Conservation (phyloP, 1,140 invertebrate species). For the Euborellia annulipes region DNA sequence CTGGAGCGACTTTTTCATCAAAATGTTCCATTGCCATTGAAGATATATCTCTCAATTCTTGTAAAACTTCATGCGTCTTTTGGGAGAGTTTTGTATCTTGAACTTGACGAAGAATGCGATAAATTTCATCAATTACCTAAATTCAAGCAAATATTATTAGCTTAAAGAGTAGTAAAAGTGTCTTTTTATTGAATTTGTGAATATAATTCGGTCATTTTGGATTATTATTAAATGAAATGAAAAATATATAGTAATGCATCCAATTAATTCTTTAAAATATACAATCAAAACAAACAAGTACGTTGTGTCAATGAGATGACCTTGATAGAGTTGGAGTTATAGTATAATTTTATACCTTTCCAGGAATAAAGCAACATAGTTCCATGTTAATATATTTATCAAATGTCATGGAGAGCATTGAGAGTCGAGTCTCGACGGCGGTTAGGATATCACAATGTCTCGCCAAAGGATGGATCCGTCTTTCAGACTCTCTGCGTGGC, state of each 20-base stretch:
- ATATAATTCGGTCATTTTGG: no score
- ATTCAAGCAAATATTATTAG: constrained; percentile 16
- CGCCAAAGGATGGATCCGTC: constrained; percentile 65
- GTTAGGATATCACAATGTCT: constrained; percentile 77
- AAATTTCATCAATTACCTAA: constrained; percentile 80
- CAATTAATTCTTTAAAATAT: no score
- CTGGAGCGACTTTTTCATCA: constrained; percentile 71
- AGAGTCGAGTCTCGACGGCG: constrained; percentile 78
- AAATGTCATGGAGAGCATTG: constrained; percentile 84
- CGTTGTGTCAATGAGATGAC: no score
- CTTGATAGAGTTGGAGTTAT: no score
- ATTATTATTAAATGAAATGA: no score
- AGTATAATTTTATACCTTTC: constrained; percentile 64
- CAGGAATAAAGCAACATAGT: constrained; percentile 84
- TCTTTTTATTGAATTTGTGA: no score
- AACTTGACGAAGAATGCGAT: constrained; percentile 50
- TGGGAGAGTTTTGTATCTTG: constrained; percentile 48
- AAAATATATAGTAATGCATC: no score
- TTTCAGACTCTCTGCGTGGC: constrained; percentile 74
- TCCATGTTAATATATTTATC: constrained; percentile 67
- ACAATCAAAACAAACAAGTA: no score
- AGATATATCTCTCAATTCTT: constrained; percentile 78
- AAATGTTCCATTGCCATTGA: constrained; percentile 96
- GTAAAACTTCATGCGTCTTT: constrained; percentile 66
- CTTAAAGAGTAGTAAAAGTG: no score